A percentile compares a stretch with the other conserved stretches of the same genome.
These are phyloP conservation scores for Sebastes steindachneri DNA, from an alignment of 2,797 vertebrate species.

Conservation along the genomic window DNA sequence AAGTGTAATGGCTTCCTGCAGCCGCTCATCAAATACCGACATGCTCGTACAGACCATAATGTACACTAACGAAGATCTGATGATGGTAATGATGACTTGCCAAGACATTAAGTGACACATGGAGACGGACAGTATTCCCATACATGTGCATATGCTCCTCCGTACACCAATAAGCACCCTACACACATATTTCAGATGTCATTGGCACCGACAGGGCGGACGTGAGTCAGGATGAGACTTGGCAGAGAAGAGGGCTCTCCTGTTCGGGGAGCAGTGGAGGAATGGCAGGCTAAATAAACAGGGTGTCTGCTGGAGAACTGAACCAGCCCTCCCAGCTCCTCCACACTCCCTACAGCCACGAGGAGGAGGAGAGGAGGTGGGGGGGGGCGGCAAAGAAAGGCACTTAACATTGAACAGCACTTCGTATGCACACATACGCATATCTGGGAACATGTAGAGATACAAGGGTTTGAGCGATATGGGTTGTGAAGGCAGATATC, in stretches of 20 bases:
- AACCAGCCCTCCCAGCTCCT: constrained; percentile 45
- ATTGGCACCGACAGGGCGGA: constrained; percentile 30
- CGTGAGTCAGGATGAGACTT: constrained; percentile 59
- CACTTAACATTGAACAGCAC: constrained; percentile 62
- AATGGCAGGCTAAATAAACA: constrained; percentile 82
- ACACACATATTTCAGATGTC: constrained; percentile 25
- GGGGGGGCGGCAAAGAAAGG: background rate
- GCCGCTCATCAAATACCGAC: constrained; percentile 11
- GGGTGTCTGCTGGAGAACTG: constrained; percentile 58
- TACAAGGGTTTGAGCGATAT: constrained; percentile 2
- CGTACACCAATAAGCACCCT: background rate
- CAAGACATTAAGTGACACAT: background rate
- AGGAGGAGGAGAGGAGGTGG: background rate
- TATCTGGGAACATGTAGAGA: constrained; percentile 16
- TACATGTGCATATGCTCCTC: background rate
- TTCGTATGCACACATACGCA: constrained; percentile 11
- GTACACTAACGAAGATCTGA: background rate
- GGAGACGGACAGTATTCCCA: background rate
- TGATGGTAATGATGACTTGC: background rate
- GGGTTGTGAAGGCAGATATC: constrained; percentile 9
- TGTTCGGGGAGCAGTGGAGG: constrained; percentile 46
- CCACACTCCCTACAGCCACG: constrained; percentile 38
- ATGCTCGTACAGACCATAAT: background rate
- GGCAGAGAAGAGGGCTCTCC: constrained; percentile 50
- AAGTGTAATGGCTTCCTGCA: constrained; percentile 10